A percentile compares a stretch with the other conserved stretches of the same genome.
These are phyloP conservation scores for Neodiprion fabricii DNA, from an alignment of 1,140 invertebrate species.

Conservation along the genomic window DNA sequence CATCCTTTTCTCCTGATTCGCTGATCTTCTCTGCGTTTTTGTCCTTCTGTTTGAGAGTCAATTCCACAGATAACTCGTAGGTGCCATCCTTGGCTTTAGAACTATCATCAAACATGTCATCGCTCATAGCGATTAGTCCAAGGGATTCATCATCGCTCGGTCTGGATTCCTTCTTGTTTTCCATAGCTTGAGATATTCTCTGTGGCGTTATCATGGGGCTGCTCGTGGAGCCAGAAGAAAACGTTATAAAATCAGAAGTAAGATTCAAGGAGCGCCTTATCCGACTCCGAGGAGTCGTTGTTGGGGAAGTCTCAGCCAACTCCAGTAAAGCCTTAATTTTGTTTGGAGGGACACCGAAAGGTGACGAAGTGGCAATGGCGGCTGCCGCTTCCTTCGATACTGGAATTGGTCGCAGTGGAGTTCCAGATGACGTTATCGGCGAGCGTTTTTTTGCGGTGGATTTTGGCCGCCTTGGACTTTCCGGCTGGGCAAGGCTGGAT, in stretches of 20 bases:
- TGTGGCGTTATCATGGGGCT: slow-evolving; percentile 1
- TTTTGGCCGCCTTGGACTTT: background rate
- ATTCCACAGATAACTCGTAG: background rate
- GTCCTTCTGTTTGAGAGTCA: slow-evolving; percentile 8
- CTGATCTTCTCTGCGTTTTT: background rate
- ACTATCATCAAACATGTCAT: background rate
- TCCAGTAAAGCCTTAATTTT: background rate
- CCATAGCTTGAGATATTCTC: background rate
- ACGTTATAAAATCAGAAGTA: slow-evolving; percentile 13
- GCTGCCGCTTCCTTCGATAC: background rate
- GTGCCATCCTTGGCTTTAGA: background rate
- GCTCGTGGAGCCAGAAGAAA: background rate
- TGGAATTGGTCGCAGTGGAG: slow-evolving; percentile 17
- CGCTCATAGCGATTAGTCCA: background rate
- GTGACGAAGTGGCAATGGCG: background rate
- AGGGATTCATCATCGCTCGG: background rate
- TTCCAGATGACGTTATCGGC: slow-evolving; percentile 19
- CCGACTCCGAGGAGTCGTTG: slow-evolving; percentile 31
- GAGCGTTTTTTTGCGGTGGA: slow-evolving; percentile 17
- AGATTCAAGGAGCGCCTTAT: slow-evolving; percentile 26
- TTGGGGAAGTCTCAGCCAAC: background rate
- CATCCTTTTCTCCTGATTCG: slow-evolving; percentile 14
- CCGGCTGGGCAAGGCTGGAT: too few species aligned
- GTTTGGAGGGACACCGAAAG: background rate
- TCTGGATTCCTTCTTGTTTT: background rate